Evolutionary conservation across 2,888 invertebrate species (phyloP).

Genomic region (Tribolium freemani): DNA sequence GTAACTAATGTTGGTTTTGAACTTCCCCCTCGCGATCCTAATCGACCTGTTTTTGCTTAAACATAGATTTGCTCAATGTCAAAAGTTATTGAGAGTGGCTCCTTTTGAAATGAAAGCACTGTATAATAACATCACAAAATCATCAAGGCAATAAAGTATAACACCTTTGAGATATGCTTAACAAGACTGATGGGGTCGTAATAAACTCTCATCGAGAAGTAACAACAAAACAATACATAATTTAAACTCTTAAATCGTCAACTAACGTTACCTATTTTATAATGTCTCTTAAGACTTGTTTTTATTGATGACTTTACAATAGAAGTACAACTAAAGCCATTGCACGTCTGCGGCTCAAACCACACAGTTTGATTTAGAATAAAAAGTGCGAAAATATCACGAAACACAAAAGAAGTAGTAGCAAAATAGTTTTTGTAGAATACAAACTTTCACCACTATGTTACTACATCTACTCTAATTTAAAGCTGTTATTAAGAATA

Average conservation of each 20-base stretch:
- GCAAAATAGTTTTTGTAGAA: conserved; percentile 50
- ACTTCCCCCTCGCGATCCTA: too few species aligned
- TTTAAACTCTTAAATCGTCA: neutral
- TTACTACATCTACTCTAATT: conserved; percentile 47
- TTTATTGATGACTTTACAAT: conserved; percentile 2
- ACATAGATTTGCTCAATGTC: too few species aligned
- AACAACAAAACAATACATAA: conserved; percentile 14
- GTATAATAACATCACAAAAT: conserved; percentile 46
- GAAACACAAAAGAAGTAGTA: conserved; percentile 41
- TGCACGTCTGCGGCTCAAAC: conserved; percentile 10
- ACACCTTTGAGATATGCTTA: conserved; percentile 33
- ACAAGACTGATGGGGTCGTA: conserved; percentile 47
- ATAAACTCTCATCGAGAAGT: conserved; percentile 4
- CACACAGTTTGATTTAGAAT: conserved; percentile 18
- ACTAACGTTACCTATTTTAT: too few species aligned
- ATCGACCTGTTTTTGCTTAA: too few species aligned
- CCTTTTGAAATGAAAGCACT: too few species aligned
- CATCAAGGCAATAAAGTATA: conserved; percentile 42
- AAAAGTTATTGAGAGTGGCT: too few species aligned
- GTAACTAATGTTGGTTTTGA: too few species aligned
- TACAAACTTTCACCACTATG: conserved; percentile 46
- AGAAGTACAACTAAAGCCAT: conserved; percentile 8
- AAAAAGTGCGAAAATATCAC: conserved; percentile 37
- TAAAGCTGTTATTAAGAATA: conserved; percentile 43
- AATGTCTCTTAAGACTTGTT: too few species aligned